A percentile compares a stretch with the other conserved stretches of the same genome.
These are phyloP conservation scores for Mycalesis mineus DNA, from an alignment of 2,888 invertebrate species.

Conservation along the genomic window DNA sequence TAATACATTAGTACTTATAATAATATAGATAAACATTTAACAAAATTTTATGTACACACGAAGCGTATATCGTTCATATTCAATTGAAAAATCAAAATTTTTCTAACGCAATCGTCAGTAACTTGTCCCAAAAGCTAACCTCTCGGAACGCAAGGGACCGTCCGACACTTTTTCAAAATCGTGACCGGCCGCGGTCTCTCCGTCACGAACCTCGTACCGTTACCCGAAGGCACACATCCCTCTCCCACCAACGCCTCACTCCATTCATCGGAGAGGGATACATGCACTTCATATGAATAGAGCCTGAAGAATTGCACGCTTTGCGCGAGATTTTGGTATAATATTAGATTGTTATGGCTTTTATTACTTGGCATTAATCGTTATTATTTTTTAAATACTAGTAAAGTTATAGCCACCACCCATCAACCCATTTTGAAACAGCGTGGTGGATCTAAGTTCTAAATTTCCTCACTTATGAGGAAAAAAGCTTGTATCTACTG, in stretches of 20 bases:
- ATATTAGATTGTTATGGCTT: conserved; percentile 5
- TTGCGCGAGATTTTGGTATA: conserved; percentile 14
- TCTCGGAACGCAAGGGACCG: conserved; percentile 53
- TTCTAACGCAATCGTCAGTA: conserved; percentile 8
- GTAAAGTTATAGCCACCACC: no score
- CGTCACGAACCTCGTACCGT: conserved; percentile 73
- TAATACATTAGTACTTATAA: no score
- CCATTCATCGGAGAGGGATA: conserved; percentile 45
- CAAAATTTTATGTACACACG: no score
- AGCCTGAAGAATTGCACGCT: conserved; percentile 22
- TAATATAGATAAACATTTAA: no score
- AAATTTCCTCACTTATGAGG: no score
- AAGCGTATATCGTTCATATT: no score
- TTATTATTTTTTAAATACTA: background rate
- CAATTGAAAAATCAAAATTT: no score
- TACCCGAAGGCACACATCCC: conserved; percentile 45
- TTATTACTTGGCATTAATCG: background rate
- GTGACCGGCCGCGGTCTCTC: conserved; percentile 66
- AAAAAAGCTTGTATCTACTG: no score
- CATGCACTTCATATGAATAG: conserved; percentile 23
- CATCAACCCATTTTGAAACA: no score
- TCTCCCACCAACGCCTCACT: conserved; percentile 44
- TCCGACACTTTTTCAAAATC: conserved; percentile 76
- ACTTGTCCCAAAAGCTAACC: conserved; percentile 44
- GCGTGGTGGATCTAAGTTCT: no score